Conservation (phyloP, 1,140 invertebrate genomes). For the Bombyx mandarina region DNA sequence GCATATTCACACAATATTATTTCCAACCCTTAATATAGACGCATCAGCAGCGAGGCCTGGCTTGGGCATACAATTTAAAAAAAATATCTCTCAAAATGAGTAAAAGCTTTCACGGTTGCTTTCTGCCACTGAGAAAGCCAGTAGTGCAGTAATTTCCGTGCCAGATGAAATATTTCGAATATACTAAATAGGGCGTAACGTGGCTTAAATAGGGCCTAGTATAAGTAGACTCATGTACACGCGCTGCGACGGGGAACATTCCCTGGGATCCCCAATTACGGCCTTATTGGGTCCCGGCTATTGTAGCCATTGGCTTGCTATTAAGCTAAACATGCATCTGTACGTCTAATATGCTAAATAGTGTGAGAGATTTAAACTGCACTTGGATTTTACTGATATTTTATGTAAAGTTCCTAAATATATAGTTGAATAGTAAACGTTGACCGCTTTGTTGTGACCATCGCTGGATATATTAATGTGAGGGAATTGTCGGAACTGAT, state of each 20-base stretch:
- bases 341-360: not conserved
- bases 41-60: not conserved
- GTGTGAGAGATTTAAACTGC: no score
- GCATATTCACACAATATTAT: not conserved
- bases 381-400: no score
- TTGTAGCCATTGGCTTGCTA: slow-evolving; percentile 18
- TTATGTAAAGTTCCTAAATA: no score
- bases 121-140: slow-evolving; percentile 2
- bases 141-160: no score
- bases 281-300: slow-evolving; percentile 40
- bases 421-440: no score
- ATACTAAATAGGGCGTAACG: no score
- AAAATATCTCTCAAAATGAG: not conserved
- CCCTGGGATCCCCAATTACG: slow-evolving; percentile 45
- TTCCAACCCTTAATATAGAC: not conserved
- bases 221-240: no score
- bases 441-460: no score
- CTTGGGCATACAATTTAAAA: not conserved
- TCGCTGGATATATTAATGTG: no score
- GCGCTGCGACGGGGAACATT: slow-evolving; percentile 26
- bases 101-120: not conserved
- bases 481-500: no score
- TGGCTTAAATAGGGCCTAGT: no score
- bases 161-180: no score
- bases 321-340: not conserved